Conservation (phyloP, 1,140 invertebrate species). For the Drosophila funebris region DNA sequence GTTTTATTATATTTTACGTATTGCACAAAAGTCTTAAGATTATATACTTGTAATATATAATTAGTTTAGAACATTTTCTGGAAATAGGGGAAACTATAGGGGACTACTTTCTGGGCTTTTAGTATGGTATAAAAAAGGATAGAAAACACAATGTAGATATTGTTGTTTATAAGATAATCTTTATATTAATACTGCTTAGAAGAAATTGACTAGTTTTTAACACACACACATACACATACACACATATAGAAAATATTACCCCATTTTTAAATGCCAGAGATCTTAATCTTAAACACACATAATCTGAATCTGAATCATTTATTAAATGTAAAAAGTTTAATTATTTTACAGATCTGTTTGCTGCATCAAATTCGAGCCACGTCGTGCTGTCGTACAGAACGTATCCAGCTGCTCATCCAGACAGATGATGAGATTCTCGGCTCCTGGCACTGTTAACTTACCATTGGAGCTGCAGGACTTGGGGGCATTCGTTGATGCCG, state of each 20-base stretch:
- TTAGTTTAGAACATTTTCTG: background rate
- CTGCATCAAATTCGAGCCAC: slow-evolving; percentile 48
- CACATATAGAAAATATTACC: slow-evolving; percentile 12
- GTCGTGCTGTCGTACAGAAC: slow-evolving; percentile 55
- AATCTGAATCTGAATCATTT: no score
- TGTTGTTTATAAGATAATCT: background rate
- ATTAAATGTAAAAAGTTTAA: background rate
- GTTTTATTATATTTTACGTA: slow-evolving; percentile 13
- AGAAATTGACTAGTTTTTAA: background rate
- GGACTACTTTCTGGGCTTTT: no score
- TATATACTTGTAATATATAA: background rate
- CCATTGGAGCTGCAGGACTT: slow-evolving; percentile 68
- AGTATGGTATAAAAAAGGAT: background rate
- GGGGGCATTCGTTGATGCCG: slow-evolving; percentile 54
- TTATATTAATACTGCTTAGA: slow-evolving; percentile 23
- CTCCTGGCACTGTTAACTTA: slow-evolving; percentile 27
- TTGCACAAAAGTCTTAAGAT: background rate
- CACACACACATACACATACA: background rate
- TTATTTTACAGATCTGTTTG: slow-evolving; percentile 57
- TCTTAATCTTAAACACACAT: slow-evolving; percentile 1
- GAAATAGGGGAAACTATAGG: background rate
- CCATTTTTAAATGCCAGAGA: slow-evolving; percentile 25
- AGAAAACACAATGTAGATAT: slow-evolving; percentile 11
- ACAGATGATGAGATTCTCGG: slow-evolving; percentile 68
- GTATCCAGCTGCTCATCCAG: slow-evolving; percentile 64